These are phyloP conservation scores for Mastacembelus armatus DNA, from an alignment of 2,797 vertebrate species.

Conservation along the genomic window DNA sequence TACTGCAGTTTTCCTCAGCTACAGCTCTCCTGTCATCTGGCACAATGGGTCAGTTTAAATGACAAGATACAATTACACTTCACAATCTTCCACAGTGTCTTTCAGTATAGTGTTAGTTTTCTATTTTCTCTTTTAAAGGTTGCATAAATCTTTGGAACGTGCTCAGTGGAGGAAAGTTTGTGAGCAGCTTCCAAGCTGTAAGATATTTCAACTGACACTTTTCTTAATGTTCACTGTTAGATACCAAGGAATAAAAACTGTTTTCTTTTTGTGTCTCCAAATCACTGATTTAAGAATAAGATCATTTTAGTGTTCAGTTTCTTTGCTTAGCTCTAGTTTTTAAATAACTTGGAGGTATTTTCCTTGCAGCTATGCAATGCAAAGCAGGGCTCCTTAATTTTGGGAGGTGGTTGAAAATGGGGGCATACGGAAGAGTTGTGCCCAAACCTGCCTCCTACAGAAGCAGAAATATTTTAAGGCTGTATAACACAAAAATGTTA, in stretches of 20 bases:
- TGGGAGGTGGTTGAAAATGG: constrained; percentile 3
- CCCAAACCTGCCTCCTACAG: constrained; percentile 4
- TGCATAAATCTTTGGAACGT: constrained; percentile 84
- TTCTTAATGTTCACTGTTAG: constrained; percentile 22
- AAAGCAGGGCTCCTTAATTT: constrained; percentile 19
- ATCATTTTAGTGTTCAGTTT: constrained; percentile 14
- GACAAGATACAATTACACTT: constrained; percentile 33
- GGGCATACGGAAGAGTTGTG: not conserved
- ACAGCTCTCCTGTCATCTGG: constrained; percentile 78
- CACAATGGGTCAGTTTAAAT: constrained; percentile 68
- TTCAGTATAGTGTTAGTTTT: constrained; percentile 36
- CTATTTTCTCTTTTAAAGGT: constrained; percentile 64
- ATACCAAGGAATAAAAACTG: constrained; percentile 21
- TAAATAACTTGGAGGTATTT: constrained; percentile 18
- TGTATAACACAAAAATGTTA: not conserved
- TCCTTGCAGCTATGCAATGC: constrained; percentile 30
- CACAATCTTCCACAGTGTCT: constrained; percentile 11
- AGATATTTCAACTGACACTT: constrained; percentile 46
- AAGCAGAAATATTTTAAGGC: constrained; percentile 7
- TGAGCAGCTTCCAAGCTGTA: constrained; percentile 82
- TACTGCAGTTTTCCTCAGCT: constrained; percentile 60
- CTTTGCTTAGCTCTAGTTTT: constrained; percentile 41
- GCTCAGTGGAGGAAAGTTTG: constrained; percentile 60
- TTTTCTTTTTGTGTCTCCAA: constrained; percentile 13
- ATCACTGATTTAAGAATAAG: constrained; percentile 32